phyloP scores from a whole-genome alignment of 2,113 vertebrate species.

The Dascyllus trimaculatus region DNA sequence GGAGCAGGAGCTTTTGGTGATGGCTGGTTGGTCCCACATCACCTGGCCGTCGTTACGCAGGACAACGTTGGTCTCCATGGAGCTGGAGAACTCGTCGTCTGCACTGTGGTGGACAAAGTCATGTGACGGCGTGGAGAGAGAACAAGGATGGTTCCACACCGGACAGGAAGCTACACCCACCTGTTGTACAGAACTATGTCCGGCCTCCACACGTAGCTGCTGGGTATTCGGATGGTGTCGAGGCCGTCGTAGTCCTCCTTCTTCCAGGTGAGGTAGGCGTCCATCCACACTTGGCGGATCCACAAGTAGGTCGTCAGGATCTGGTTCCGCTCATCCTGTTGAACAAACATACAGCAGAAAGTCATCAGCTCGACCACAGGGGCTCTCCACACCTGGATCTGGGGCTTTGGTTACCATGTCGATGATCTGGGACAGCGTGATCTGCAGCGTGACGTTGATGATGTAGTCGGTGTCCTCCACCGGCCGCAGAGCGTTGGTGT shows the following conservation, averaged over 20 bases:
- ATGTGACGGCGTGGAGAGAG: background rate
- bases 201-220: slow-evolving; percentile 91
- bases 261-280: slow-evolving; percentile 90
- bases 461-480: slow-evolving; percentile 91
- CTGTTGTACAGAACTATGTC: slow-evolving; percentile 96
- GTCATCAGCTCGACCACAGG: accelerated
- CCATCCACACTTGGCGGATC: slow-evolving; percentile 93
- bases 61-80: slow-evolving; percentile 93
- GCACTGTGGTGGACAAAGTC: slow-evolving; percentile 78
- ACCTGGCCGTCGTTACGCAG: slow-evolving; percentile 87
- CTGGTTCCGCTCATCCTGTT: slow-evolving; percentile 84
- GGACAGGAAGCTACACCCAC: slow-evolving; percentile 64
- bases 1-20: slow-evolving; percentile 93
- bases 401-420: slow-evolving; percentile 88
- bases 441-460: slow-evolving; percentile 92
- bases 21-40: slow-evolving; percentile 92
- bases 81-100: slow-evolving; percentile 86
- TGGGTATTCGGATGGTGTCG: slow-evolving; percentile 91
- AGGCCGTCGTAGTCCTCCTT: slow-evolving; percentile 90
- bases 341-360: background rate
- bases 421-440: slow-evolving; percentile 95
- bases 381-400: background rate
- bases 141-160: background rate
- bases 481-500: slow-evolving; percentile 90
- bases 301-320: slow-evolving; percentile 89